phyloP scores from a whole-genome alignment of 2,888 invertebrate genomes.

The Anaspis maculata region DNA sequence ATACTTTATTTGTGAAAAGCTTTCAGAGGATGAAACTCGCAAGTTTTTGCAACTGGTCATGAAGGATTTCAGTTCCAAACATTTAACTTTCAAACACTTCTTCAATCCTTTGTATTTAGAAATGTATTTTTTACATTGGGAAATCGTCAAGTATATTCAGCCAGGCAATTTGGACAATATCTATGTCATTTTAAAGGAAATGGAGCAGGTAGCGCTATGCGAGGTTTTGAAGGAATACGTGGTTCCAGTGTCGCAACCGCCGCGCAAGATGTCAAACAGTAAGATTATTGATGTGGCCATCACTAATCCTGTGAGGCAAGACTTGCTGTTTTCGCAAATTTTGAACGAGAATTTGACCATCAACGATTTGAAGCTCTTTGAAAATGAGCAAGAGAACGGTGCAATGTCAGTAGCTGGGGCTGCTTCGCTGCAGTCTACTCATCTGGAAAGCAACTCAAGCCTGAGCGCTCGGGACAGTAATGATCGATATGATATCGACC shows the following conservation, averaged over 20 bases:
- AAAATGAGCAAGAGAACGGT: background rate
- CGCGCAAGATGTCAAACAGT: too few relatives aligned
- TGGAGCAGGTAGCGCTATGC: conserved; percentile 22
- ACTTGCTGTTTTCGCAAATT: too few relatives aligned
- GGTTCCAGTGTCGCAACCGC: conserved; percentile 2
- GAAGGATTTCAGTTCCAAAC: too few relatives aligned
- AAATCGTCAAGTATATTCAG: conserved; percentile 1
- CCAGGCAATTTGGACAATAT: conserved; percentile 17
- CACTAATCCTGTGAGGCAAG: too few relatives aligned
- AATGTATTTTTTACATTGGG: conserved; percentile 5
- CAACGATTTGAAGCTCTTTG: too few relatives aligned
- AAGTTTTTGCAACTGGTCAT: conserved; percentile 23
- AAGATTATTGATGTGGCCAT: too few relatives aligned
- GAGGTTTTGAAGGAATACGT: conserved; percentile 14
- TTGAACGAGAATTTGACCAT: too few relatives aligned
- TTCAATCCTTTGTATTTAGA: background rate
- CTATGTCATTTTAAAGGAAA: conserved; percentile 24
- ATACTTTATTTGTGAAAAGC: conserved; percentile 42
- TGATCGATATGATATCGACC: conserved; percentile 25
- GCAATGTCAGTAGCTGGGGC: too few relatives aligned
- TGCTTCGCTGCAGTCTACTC: too few relatives aligned
- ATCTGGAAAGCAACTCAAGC: background rate
- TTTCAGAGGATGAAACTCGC: conserved; percentile 30
- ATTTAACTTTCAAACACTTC: background rate
- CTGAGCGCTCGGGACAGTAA: background rate